These are phyloP conservation scores for Lapara coniferarum DNA, from an alignment of 2,888 invertebrate genomes.

Conservation along the genomic window DNA sequence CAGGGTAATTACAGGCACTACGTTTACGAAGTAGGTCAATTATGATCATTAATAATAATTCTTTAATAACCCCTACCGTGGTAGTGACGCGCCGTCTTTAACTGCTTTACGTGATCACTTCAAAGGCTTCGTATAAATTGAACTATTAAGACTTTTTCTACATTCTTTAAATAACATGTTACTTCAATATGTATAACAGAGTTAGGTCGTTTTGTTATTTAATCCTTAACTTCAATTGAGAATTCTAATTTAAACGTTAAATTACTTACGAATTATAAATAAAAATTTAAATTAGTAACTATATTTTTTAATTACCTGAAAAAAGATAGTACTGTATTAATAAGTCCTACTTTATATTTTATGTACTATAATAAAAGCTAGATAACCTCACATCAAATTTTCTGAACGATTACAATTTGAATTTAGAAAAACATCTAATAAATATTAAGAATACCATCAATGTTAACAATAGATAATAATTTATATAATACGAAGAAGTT, in stretches of 20 bases:
- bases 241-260: no score
- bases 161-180: neutral
- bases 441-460: no score
- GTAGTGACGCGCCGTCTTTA: slow-evolving; percentile 7
- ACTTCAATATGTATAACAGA: neutral
- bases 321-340: no score
- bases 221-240: neutral
- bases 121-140: slow-evolving; percentile 2
- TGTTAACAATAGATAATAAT: neutral
- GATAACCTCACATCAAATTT: no score
- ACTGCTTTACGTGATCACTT: slow-evolving; percentile 10
- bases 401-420: no score
- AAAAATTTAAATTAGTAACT: no score
- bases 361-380: no score
- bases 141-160: slow-evolving; percentile 12
- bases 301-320: no score
- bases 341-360: no score
- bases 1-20: slow-evolving; percentile 44
- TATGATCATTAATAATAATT: slow-evolving; percentile 26
- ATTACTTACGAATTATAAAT: no score
- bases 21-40: slow-evolving; percentile 25
- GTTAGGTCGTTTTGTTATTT: neutral
- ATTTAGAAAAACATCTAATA: no score
- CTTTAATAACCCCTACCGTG: slow-evolving; percentile 16
- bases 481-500: neutral